These are phyloP conservation scores for Anguilla japonica DNA, from an alignment of 2,113 vertebrate genomes.

Conservation along the genomic window DNA sequence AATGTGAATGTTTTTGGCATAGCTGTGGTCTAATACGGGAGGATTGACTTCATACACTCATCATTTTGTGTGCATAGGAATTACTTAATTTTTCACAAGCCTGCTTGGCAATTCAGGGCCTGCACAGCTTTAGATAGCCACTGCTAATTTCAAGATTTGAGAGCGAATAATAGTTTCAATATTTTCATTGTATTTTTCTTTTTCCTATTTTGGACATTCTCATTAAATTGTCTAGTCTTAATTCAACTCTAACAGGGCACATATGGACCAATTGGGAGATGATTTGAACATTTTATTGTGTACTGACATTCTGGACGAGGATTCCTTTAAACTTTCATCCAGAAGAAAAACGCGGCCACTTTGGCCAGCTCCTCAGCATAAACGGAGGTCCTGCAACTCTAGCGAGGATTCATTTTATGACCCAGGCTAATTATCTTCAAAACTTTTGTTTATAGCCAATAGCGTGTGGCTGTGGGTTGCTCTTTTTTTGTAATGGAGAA, in stretches of 20 bases:
- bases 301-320: background rate
- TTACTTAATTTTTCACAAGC: background rate
- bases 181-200: background rate
- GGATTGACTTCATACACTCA: background rate
- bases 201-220: background rate
- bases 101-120: background rate
- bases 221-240: too few species aligned
- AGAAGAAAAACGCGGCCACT: background rate
- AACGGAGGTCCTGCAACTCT: background rate
- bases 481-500: slow-evolving; percentile 67
- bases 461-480: slow-evolving; percentile 52
- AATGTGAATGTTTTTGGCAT: background rate
- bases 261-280: background rate
- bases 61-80: background rate
- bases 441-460: slow-evolving; percentile 56
- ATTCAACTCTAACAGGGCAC: too few species aligned
- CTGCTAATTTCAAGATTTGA: background rate
- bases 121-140: background rate
- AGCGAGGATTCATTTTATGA: slow-evolving; percentile 58
- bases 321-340: background rate
- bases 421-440: slow-evolving; percentile 68
- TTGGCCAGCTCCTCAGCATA: background rate
- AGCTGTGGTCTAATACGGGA: background rate
- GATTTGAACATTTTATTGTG: background rate
- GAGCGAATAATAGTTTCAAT: background rate